These are phyloP conservation scores for Acrocephalus scirpaceus DNA, from an alignment of 2,797 vertebrate genomes.

Conservation along the genomic window DNA sequence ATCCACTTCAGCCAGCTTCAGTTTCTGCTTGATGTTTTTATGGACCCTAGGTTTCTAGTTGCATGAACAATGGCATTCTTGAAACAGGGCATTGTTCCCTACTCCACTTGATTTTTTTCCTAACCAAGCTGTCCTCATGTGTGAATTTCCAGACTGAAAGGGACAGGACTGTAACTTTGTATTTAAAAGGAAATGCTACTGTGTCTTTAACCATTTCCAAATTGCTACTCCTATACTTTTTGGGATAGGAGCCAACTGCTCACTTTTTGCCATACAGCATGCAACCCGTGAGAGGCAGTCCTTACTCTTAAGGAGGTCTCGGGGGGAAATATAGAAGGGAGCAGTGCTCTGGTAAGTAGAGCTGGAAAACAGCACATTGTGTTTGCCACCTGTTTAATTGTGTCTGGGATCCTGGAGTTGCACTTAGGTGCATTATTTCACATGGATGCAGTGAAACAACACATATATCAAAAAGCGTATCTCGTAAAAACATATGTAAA, in stretches of 20 bases:
- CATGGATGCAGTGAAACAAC: constrained; percentile 9
- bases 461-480: not conserved
- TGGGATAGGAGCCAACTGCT: not conserved
- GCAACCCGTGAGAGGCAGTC: not conserved
- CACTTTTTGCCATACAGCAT: not conserved
- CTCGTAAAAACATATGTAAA: constrained; percentile 10
- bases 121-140: not conserved
- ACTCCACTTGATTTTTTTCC: not conserved
- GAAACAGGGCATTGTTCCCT: constrained; percentile 6
- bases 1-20: constrained; percentile 20
- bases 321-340: not conserved
- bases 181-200: not conserved
- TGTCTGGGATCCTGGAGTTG: not conserved
- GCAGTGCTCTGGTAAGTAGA: not conserved
- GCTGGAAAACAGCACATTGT: not conserved
- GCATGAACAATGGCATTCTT: constrained; percentile 8
- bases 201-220: constrained; percentile 42
- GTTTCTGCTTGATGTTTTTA: constrained; percentile 59
- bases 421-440: not conserved
- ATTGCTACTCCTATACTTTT: not conserved
- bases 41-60: constrained; percentile 51
- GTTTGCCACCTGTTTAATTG: constrained; percentile 39
- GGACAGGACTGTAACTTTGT: not conserved
- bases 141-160: not conserved
- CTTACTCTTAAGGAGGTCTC: constrained; percentile 33